Evolutionary conservation across 2,113 vertebrate genomes (phyloP).

Genomic region (Myanophis thanlyinensis): DNA sequence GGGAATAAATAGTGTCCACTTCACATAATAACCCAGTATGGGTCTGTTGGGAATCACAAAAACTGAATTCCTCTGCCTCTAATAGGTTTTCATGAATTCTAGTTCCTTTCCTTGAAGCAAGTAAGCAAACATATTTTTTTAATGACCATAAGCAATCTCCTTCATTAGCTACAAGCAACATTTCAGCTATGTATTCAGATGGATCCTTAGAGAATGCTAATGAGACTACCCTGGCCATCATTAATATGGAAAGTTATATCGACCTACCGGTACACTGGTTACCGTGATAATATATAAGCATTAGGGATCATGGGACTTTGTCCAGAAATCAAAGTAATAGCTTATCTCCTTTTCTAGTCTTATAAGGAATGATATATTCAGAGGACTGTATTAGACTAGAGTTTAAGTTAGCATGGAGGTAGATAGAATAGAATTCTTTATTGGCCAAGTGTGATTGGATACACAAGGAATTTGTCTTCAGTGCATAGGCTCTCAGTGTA

Average conservation of each 20-base stretch:
- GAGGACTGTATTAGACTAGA: too few relatives aligned
- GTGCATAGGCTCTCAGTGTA: too few relatives aligned
- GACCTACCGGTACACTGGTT: not conserved
- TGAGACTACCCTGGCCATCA: not conserved
- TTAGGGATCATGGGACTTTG: not conserved
- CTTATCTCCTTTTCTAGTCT: not conserved
- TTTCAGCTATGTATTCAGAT: not conserved
- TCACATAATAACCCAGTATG: not conserved
- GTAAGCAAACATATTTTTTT: not conserved
- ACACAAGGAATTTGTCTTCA: too few relatives aligned
- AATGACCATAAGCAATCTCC: not conserved
- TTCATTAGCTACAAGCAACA: not conserved
- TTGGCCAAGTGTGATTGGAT: too few relatives aligned
- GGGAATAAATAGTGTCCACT: not conserved
- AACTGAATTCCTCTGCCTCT: not conserved
- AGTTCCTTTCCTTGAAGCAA: not conserved
- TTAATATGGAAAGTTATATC: not conserved
- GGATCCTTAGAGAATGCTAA: not conserved
- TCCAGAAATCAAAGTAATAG: not conserved
- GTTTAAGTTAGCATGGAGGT: too few relatives aligned
- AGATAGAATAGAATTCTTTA: too few relatives aligned
- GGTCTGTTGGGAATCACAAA: not conserved
- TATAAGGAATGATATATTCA: too few relatives aligned
- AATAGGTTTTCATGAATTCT: not conserved
- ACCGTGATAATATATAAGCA: not conserved